Conservation (phyloP, 2,113 vertebrate genomes). For the Clarias magur region DNA sequence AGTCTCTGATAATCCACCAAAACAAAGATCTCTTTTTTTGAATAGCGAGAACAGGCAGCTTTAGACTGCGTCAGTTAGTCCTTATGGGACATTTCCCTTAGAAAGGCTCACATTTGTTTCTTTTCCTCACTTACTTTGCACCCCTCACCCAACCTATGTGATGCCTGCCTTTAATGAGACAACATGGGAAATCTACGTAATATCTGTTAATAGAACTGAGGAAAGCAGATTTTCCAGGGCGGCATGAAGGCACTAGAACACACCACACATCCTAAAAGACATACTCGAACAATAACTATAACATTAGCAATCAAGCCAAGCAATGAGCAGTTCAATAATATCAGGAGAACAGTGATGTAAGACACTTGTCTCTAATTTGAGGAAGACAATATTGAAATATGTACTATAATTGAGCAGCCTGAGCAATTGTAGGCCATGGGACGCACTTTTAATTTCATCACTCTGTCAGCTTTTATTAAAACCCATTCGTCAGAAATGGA, state of each 20-base stretch:
- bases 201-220: conserved; percentile 71
- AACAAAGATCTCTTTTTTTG: conserved; percentile 71
- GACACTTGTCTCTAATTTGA: conserved; percentile 60
- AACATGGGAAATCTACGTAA: conserved; percentile 71
- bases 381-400: conserved; percentile 73
- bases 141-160: conserved; percentile 57
- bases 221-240: conserved; percentile 65
- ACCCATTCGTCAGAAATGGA: conserved; percentile 74
- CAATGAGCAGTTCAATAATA: conserved; percentile 66
- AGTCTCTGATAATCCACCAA: conserved; percentile 73
- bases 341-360: conserved; percentile 64
- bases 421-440: conserved; percentile 69
- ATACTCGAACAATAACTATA: conserved; percentile 53
- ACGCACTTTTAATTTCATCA: conserved; percentile 78
- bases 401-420: conserved; percentile 64
- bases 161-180: conserved; percentile 65
- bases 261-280: conserved; percentile 54
- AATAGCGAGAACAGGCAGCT: conserved; percentile 66
- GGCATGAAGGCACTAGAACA: conserved; percentile 62
- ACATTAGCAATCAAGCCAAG: conserved; percentile 58
- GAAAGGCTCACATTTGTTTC: conserved; percentile 62
- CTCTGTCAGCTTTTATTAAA: conserved; percentile 81
- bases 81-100: conserved; percentile 73
- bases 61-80: conserved; percentile 68
- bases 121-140: conserved; percentile 55